Base-by-base conservation (phyloP, 2,113 vertebrate species). In the Oplegnathus fasciatus region DNA sequence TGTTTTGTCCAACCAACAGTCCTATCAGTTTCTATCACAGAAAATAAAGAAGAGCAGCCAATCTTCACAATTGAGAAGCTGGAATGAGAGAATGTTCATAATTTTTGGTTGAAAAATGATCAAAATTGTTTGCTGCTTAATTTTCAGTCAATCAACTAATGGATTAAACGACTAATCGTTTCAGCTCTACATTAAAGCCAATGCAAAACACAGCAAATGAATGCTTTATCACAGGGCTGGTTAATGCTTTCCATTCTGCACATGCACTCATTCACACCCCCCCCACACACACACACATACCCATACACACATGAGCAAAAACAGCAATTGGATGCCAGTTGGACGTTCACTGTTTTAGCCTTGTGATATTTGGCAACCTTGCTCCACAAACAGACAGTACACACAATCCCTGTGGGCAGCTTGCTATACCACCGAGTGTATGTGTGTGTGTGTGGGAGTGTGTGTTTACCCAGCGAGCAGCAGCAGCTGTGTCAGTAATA, bases 401-500 rank as follows among this genome's bases (percentile, higher is more conserved):
- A 88, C 78, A 90, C 84, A 88, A 76, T 92, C 90, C 93, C 89
- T 80, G 82, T 90, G 90, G 92, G 85, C 88, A 86, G 86, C 84
- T 78, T 81, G 84, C 85, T 91, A 87, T 92, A 89, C 80, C 88
- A 88, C 80, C 15, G 87, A 80, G 87, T 91, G 70, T 60, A 71
- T 80, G 75, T 86, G 84, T 77, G 73, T 86, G 81, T 62, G 70
- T 80, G 86, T 65, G 75, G 64, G 76, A 40, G 73, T 76, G 89
- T 88, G 89, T 94, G 93, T 94, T 93, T 94, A 91, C 87, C 89
- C 86, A 89, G 91, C 40, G 75, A 91, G 91, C 83, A 90, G 90
- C 92, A 92, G 93, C 94, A 94, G 94, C 93, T 94, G 94, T 93
- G 93, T 93, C 91, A 91, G 93, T 93, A 94, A 94, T 94, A 93